Evolutionary conservation across 1,140 invertebrate species (phyloP), one percentile per base, ranked within the genome.

Genomic region (Leptestheria dahalacensis): DNA sequence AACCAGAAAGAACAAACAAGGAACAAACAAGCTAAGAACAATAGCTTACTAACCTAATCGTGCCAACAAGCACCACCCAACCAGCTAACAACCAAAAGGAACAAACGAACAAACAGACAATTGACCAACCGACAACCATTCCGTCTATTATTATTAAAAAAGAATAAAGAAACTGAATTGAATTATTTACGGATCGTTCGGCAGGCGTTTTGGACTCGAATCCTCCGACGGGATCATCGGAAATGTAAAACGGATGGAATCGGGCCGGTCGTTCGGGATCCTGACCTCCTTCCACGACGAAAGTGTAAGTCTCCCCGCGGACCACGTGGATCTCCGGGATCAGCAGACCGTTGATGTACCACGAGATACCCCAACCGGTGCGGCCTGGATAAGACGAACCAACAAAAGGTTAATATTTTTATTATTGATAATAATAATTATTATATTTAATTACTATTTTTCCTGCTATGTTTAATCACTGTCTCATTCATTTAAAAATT

Each of bases 191-290:
- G 75, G 81, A 75, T 74, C 78, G 84, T 70, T 95, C 91, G 65
- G 86, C 85, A 0, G 82, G 76, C 1, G 81, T 84, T 68, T 94
- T 91, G 70, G 91, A 83, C 60, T 82, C 79, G 69, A 87, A 95
- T 1, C 91, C 91, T 48, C 92, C 92, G 26, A 92, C 79, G 0
- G 87, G 80, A 73, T 94, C 91, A 67, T 95, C 88, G 20, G 91
- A 93, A 63, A 97, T 91, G 72, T 96, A 96, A 73, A 97, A 90
- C 4, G 92, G 92, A 76, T 97, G 91, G 69, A 89, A 91, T 63
- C 83, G 80, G 11, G 91, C 88, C 0, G 88, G 83, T 18, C 79
- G 74, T 1, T 85, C 78, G 0, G 85, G 74, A 70, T 95, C 80
- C 20, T 80, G 73, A 12, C 92, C 92, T 2, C 87, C 91, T 73